Evolutionary conservation across 2,888 invertebrate genomes (phyloP).

Genomic region (Agelastica alni): DNA sequence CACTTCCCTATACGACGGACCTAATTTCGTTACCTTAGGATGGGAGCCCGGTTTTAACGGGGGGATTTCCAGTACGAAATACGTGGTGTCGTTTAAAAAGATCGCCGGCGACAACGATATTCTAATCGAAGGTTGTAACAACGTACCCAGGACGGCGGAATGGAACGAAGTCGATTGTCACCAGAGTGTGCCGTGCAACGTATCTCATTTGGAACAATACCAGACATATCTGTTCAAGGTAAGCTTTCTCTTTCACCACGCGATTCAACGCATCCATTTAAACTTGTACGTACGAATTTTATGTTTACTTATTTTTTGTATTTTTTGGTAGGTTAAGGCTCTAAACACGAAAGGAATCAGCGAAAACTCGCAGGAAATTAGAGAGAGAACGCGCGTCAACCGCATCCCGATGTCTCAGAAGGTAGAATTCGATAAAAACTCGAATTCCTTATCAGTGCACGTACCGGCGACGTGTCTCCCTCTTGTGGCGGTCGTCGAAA

Average conservation of each 20-base stretch:
- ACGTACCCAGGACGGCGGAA: conserved; percentile 64
- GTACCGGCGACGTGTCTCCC: conserved; percentile 79
- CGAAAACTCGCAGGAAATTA: conserved; percentile 83
- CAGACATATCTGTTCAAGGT: conserved; percentile 87
- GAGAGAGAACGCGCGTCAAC: conserved; percentile 81
- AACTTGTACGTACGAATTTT: too few relatives aligned
- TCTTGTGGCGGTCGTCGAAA: conserved; percentile 76
- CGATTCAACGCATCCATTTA: too few relatives aligned
- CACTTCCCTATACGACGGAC: conserved; percentile 73
- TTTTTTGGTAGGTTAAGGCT: conserved; percentile 70
- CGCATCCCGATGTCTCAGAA: conserved; percentile 79
- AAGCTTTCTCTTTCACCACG: conserved; percentile 29
- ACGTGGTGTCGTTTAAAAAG: conserved; percentile 81
- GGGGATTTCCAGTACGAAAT: conserved; percentile 83
- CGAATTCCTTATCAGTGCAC: conserved; percentile 76
- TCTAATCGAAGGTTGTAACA: conserved; percentile 65
- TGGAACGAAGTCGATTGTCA: conserved; percentile 88
- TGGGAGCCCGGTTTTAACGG: conserved; percentile 94
- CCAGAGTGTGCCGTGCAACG: conserved; percentile 84
- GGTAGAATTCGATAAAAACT: conserved; percentile 81
- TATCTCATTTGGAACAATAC: conserved; percentile 83
- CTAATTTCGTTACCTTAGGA: conserved; percentile 76
- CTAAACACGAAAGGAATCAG: conserved; percentile 87
- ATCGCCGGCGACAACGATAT: conserved; percentile 67
- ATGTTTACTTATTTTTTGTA: too few relatives aligned